Evolutionary conservation across 2,888 invertebrate species (phyloP).

Genomic region (Agrotis segetum): DNA sequence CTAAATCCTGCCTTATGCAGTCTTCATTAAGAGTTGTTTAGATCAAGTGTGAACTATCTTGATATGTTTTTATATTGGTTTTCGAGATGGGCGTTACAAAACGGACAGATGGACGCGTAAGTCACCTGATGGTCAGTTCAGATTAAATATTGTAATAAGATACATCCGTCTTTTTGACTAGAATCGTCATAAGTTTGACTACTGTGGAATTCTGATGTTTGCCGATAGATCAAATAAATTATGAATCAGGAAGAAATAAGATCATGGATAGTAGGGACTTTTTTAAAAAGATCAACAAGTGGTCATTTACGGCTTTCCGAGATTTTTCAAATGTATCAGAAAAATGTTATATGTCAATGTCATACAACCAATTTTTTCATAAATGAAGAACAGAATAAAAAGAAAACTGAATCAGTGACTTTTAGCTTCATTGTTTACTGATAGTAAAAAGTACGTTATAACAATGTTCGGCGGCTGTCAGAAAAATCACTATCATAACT

Average conservation of each 20-base stretch:
- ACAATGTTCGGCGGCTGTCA: no score
- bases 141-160: slow-evolving; percentile 60
- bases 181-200: slow-evolving; percentile 35
- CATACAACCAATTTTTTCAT: no score
- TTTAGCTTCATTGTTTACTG: no score
- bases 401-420: no score
- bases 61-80: slow-evolving; percentile 13
- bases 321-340: no score
- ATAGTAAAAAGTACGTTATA: no score
- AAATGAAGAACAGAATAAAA: no score
- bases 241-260: background rate
- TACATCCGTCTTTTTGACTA: slow-evolving; percentile 40
- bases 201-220: slow-evolving; percentile 26
- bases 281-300: no score
- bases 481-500: background rate
- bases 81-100: slow-evolving; percentile 57
- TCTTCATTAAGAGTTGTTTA: background rate
- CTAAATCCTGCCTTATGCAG: fast-evolving
- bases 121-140: slow-evolving; percentile 60
- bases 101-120: slow-evolving; percentile 58
- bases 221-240: background rate
- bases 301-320: no score
- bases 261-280: no score
- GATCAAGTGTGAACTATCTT: background rate
- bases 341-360: no score